These are phyloP conservation scores for Alloscopus bannaensis DNA, from an alignment of 2,888 invertebrate species.

Conservation along the genomic window DNA sequence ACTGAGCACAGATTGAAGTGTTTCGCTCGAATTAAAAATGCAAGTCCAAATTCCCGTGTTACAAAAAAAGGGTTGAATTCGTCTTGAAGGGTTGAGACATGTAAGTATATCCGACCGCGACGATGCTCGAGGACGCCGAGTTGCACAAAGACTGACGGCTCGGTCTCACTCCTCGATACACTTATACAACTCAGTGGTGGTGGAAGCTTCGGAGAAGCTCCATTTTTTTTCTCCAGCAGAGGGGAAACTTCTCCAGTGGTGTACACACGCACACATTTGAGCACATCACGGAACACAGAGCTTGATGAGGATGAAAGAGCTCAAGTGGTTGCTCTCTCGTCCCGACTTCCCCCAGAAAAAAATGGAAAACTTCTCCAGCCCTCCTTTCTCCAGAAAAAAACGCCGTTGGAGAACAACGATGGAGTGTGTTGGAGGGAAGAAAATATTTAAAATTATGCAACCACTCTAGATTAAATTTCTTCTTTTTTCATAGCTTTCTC, in stretches of 20 bases:
- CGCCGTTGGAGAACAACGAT: background rate
- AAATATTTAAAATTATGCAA: constrained; percentile 23
- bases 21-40: no score
- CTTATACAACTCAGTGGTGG: background rate
- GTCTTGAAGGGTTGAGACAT: background rate
- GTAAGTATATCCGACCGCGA: background rate
- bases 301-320: background rate
- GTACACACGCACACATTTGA: no score
- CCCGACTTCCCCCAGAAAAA: background rate
- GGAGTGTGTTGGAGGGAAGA: background rate
- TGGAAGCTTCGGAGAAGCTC: background rate
- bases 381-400: background rate
- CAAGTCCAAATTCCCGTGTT: no score
- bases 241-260: no score
- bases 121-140: constrained; percentile 37
- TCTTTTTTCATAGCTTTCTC: no score
- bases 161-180: constrained; percentile 10
- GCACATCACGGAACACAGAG: no score
- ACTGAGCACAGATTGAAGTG: no score
- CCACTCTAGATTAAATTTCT: constrained; percentile 17
- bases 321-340: background rate
- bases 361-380: background rate
- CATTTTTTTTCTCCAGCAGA: background rate
- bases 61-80: constrained; percentile 16
- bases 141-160: constrained; percentile 46